Base-by-base conservation (phyloP, 2,113 vertebrate species). In the Vulpes ferrilata region DNA sequence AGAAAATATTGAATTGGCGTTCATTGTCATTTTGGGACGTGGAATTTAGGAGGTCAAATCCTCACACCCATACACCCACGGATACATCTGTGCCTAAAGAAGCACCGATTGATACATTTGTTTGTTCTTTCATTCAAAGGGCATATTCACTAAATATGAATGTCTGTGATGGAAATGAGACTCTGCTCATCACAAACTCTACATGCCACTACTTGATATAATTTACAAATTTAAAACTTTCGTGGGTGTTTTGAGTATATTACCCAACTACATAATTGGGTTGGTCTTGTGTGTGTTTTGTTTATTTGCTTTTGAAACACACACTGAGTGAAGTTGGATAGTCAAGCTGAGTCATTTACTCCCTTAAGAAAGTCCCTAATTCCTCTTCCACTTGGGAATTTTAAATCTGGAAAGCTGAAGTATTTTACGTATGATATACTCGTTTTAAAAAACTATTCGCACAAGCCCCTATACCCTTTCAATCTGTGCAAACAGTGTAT, bases 341-440 rank as follows among this genome's bases (percentile, higher is more conserved):
- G 76, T 96, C 64, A 91, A 83, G 51, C 35, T 85, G 90, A 97
- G 65, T 96, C 88, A 85, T 51, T 95, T 69, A 97, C 96, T 93
- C 35, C 22, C 48, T 95, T 88, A 2, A 48, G 84, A 97, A 96
- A 84, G 80, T 64, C 87, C 82, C 78, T 32, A 81, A 22, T 95
- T 32, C 43, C 53, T 74, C 57, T 95, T 96, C 76, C 43, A 60
- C 79, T 97, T 95, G 69, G 95, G 80, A 98, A 96, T 95, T 97
- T 95, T 90, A 71, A 95, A 81, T 87, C 73, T 89, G 59, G 86
- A 97, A 91, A 89, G 51, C 96, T 96, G 9, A 62, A 76, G n/a
- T 53, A 60, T 71, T 97, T 87, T 86, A 91, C 55, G 22, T 91
- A 62, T 84, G 55, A 64, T 94, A 74, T 27, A 35, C 5, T n/a